A percentile compares a stretch with the other conserved stretches of the same genome.
These are phyloP conservation scores for Acanthis flammea DNA, from an alignment of 2,797 vertebrate genomes.

Conservation along the genomic window DNA sequence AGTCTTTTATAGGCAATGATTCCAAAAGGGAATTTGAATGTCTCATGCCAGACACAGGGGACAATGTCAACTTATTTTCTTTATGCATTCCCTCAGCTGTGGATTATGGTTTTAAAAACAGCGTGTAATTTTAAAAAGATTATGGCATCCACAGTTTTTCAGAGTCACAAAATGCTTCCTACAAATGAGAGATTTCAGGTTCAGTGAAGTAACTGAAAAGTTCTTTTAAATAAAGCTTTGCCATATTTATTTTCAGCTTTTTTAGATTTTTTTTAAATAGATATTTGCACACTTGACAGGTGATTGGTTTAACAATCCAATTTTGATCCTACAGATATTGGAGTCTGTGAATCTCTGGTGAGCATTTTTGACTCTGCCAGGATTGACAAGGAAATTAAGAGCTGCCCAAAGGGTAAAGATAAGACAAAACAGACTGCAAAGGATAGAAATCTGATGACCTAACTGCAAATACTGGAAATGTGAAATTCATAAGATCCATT, in stretches of 20 bases:
- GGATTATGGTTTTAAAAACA: background rate
- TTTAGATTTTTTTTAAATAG: background rate
- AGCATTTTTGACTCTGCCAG: background rate
- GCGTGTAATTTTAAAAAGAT: background rate
- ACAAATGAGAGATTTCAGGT: background rate
- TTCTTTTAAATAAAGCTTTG: background rate
- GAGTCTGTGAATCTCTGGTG: background rate
- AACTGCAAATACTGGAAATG: background rate
- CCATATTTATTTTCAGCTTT: background rate
- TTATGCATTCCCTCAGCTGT: background rate
- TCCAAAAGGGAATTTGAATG: background rate
- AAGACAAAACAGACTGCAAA: background rate
- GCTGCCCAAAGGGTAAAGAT: background rate
- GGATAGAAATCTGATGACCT: background rate
- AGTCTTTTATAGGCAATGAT: background rate
- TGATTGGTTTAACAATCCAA: background rate
- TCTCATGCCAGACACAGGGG: background rate
- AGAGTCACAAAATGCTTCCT: background rate
- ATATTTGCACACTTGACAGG: background rate
- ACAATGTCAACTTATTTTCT: background rate
- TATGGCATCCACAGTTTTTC: background rate
- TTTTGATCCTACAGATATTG: background rate
- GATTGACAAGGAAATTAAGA: background rate
- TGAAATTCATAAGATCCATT: background rate
- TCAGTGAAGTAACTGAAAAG: background rate